Evolutionary conservation across 2,888 invertebrate genomes (phyloP).

Genomic region (Dryobotodes eremita): DNA sequence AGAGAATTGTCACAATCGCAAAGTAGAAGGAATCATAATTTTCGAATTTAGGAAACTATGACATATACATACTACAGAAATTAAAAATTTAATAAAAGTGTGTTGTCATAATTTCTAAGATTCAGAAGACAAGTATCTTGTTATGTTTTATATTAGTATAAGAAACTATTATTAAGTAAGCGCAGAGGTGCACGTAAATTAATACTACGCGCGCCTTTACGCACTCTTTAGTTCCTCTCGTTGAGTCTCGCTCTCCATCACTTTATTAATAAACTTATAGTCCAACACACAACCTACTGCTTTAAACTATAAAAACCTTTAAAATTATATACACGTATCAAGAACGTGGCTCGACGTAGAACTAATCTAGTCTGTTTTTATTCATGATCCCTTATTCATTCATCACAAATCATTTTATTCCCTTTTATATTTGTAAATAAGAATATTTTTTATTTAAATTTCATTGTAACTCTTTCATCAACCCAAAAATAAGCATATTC

Average conservation of each 20-base stretch:
- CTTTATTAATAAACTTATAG: constrained; percentile 16
- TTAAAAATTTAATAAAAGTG: constrained; percentile 11
- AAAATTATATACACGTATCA: constrained; percentile 43
- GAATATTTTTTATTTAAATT: constrained; percentile 57
- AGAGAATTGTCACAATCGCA: constrained; percentile 46
- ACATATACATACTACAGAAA: constrained; percentile 34
- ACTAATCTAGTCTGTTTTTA: constrained; percentile 89
- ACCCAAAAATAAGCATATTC: constrained; percentile 39
- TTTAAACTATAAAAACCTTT: constrained; percentile 26
- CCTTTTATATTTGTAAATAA: constrained; percentile 67
- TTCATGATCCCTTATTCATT: constrained; percentile 63
- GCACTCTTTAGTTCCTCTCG: constrained; percentile 84
- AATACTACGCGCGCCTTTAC: constrained; percentile 81
- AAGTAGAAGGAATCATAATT: constrained; percentile 40
- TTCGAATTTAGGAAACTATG: constrained; percentile 55
- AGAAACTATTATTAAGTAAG: constrained; percentile 74
- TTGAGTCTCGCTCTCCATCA: constrained; percentile 79
- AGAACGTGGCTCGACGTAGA: constrained; percentile 83
- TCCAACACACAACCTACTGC: constrained; percentile 19
- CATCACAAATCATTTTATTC: constrained; percentile 42
- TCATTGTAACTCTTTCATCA: constrained; percentile 35
- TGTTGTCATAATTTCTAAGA: constrained; percentile 63
- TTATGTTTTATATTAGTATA: constrained; percentile 73
- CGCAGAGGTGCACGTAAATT: constrained; percentile 81
- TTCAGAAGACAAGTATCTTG: constrained; percentile 61